Evolutionary conservation across 2,113 vertebrate genomes (phyloP).

Genomic region (Theropithecus gelada): DNA sequence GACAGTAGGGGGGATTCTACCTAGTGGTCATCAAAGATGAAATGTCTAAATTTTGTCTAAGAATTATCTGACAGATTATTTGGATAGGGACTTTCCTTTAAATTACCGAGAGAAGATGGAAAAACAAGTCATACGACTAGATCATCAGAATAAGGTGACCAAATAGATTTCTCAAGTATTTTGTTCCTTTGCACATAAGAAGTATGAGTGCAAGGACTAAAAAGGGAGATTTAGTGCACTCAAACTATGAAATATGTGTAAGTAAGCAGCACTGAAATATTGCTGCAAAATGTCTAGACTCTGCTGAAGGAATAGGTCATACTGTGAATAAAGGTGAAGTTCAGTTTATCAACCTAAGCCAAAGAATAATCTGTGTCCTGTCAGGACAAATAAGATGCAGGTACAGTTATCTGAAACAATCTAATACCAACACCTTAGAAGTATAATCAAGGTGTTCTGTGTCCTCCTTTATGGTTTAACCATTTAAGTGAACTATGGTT

Average conservation of each 20-base stretch:
- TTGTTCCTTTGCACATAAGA: background rate
- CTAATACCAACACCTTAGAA: background rate
- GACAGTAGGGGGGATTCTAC: conserved; percentile 54
- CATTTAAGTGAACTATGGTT: background rate
- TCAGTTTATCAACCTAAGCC: background rate
- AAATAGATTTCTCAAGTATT: background rate
- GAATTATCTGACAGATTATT: background rate
- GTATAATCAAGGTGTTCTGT: background rate
- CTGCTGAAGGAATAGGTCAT: background rate
- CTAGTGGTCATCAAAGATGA: conserved; percentile 60
- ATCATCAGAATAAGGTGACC: background rate
- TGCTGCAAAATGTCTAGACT: background rate
- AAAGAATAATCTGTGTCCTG: background rate
- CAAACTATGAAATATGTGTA: background rate
- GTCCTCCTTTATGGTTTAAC: background rate
- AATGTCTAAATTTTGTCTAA: conserved; percentile 29
- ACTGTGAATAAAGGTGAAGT: background rate
- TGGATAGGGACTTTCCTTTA: background rate
- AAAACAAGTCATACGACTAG: background rate
- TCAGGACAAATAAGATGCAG: background rate
- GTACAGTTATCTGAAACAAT: background rate
- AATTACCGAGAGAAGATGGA: background rate
- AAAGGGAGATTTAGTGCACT: background rate
- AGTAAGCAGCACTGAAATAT: background rate
- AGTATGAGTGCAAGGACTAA: background rate